Conservation (phyloP, 2,888 invertebrate genomes). For the Ametastegia equiseti region DNA sequence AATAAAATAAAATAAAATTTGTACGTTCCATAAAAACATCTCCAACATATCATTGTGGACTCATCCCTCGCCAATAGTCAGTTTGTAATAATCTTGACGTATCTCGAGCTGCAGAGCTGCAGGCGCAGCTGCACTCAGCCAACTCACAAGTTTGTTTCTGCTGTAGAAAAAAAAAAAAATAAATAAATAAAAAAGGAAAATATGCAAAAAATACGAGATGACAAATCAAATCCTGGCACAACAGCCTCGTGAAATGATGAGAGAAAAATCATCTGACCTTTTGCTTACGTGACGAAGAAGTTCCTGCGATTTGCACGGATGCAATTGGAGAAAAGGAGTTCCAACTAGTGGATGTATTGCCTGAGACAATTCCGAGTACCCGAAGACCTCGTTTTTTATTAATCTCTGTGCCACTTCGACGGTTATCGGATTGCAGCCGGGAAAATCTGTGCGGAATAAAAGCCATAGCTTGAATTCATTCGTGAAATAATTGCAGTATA, state of each 20-base stretch:
- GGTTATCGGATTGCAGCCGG: conserved; percentile 68
- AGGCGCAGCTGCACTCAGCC: conserved; percentile 69
- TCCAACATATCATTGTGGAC: neutral
- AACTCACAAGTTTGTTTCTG: conserved; percentile 71
- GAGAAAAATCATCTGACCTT: conserved; percentile 67
- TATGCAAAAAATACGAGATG: neutral
- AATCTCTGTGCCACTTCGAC: conserved; percentile 66
- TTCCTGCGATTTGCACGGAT: conserved; percentile 70
- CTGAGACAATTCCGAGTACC: conserved; percentile 70
- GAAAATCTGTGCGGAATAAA: conserved; percentile 63
- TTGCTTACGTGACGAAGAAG: conserved; percentile 62
- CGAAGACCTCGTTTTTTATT: conserved; percentile 56
- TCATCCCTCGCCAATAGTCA: conserved; percentile 57
- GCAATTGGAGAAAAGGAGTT: conserved; percentile 68
- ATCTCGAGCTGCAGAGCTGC: conserved; percentile 66
- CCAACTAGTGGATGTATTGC: conserved; percentile 71
- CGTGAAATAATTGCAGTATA: no score
- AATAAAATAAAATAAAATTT: neutral
- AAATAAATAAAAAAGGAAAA: neutral
- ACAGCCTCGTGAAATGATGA: no score
- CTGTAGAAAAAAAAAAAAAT: conserved; percentile 62
- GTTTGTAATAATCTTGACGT: conserved; percentile 63
- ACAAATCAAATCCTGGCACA: no score
- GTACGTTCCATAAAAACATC: no score
- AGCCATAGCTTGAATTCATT: neutral